A percentile compares a stretch with the other conserved stretches of the same genome.
phyloP scores from a whole-genome alignment of 2,113 vertebrate species.

The Sapayoa aenigma region DNA sequence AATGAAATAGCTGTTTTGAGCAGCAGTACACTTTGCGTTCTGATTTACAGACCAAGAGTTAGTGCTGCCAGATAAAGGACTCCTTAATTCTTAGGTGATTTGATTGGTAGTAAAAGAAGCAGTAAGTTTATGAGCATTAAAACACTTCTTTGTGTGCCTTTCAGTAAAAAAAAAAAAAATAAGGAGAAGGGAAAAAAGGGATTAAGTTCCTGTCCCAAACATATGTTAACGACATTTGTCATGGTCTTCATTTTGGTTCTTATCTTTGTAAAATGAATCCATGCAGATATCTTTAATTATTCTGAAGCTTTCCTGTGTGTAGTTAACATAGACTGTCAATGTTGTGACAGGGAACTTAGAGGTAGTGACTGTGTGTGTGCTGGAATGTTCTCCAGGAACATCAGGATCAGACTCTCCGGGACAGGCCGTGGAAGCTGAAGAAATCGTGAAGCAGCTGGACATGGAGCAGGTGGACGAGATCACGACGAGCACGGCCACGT shows the following conservation, averaged over 20 bases:
- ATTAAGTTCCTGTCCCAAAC: not conserved
- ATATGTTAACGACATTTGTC: not conserved
- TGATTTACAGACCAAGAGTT: not conserved
- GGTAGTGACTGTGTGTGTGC: not conserved
- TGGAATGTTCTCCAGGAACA: constrained; percentile 71
- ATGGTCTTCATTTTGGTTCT: not conserved
- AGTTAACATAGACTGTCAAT: rapidly evolving
- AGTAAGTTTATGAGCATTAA: not conserved
- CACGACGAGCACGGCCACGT: constrained; percentile 84
- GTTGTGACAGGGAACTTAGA: rapidly evolving
- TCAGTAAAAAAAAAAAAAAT: not conserved
- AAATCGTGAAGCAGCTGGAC: constrained; percentile 95
- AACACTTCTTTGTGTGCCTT: not conserved
- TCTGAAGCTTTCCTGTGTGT: not conserved
- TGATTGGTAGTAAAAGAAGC: not conserved
- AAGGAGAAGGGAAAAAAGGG: not conserved
- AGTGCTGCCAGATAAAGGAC: not conserved
- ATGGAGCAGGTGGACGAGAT: constrained; percentile 92
- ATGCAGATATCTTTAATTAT: rapidly evolving
- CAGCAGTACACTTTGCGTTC: not conserved
- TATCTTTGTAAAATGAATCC: rapidly evolving
- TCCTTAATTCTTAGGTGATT: not conserved
- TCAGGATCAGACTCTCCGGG: constrained; percentile 92
- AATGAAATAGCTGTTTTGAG: not conserved
- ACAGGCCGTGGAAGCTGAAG: constrained; percentile 91